A percentile compares a stretch with the other conserved stretches of the same genome.
Evolutionary conservation across 1,140 invertebrate species (phyloP).

Genomic region (Aphaenogaster rudis): DNA sequence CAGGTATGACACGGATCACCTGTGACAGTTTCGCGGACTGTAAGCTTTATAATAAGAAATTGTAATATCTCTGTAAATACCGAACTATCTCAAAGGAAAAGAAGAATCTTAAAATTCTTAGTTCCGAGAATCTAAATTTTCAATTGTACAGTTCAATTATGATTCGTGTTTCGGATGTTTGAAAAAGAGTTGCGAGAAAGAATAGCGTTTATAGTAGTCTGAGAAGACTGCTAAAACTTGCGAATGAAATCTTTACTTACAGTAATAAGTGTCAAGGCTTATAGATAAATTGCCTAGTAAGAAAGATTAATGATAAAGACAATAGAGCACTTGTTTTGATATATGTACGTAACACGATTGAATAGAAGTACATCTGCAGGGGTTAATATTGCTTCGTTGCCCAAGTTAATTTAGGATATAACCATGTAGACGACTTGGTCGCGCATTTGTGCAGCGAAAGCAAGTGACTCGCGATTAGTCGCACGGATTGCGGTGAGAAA

Average conservation of each 20-base stretch:
- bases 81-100: background rate
- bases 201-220: background rate
- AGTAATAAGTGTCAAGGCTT: background rate
- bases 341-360: background rate
- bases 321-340: background rate
- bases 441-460: background rate
- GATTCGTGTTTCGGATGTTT: background rate
- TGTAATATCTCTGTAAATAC: background rate
- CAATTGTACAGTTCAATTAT: background rate
- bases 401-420: background rate
- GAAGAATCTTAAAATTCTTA: background rate
- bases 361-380: background rate
- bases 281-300: background rate
- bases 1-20: background rate
- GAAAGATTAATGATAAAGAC: conserved; percentile 19
- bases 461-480: background rate
- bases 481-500: background rate
- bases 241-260: background rate
- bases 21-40: background rate
- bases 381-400: background rate
- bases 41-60: background rate
- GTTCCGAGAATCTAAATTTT: background rate
- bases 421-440: background rate
- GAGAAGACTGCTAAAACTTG: background rate
- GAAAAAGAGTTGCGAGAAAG: background rate